phyloP scores from a whole-genome alignment of 1,140 invertebrate genomes.

The Lasioglossum albipes region DNA sequence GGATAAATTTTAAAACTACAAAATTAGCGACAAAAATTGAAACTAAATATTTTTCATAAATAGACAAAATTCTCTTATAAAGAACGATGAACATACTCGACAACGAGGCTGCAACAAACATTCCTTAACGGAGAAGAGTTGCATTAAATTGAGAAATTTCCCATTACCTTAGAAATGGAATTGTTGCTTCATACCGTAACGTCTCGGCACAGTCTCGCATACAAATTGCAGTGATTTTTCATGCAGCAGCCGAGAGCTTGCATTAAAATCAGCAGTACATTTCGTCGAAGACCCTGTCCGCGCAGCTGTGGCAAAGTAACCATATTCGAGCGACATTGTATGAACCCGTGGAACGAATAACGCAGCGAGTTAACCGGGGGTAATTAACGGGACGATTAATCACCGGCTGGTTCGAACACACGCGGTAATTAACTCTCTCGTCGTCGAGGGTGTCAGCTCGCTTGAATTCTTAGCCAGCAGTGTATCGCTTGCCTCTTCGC shows the following conservation, averaged over 20 bases:
- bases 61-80: too few species aligned
- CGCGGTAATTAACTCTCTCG: slow-evolving; percentile 43
- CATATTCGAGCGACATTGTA: slow-evolving; percentile 27
- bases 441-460: slow-evolving; percentile 25
- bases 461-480: slow-evolving; percentile 37
- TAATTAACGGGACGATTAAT: slow-evolving; percentile 59
- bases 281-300: slow-evolving; percentile 21
- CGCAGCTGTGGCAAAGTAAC: slow-evolving; percentile 18
- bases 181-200: too few species aligned
- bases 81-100: too few species aligned
- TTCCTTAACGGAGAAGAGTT: too few species aligned
- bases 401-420: slow-evolving; percentile 41
- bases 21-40: too few species aligned
- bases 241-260: neutral
- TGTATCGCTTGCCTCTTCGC: neutral
- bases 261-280: neutral
- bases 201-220: neutral
- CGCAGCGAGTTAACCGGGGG: slow-evolving; percentile 44
- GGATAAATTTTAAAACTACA: too few species aligned
- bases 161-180: too few species aligned
- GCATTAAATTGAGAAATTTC: too few species aligned
- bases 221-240: slow-evolving; percentile 17
- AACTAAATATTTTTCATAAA: too few species aligned
- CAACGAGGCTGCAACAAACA: too few species aligned
- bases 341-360: slow-evolving; percentile 29